Conservation (phyloP, 2,888 invertebrate genomes). For the Nemotelus nigrinus region DNA sequence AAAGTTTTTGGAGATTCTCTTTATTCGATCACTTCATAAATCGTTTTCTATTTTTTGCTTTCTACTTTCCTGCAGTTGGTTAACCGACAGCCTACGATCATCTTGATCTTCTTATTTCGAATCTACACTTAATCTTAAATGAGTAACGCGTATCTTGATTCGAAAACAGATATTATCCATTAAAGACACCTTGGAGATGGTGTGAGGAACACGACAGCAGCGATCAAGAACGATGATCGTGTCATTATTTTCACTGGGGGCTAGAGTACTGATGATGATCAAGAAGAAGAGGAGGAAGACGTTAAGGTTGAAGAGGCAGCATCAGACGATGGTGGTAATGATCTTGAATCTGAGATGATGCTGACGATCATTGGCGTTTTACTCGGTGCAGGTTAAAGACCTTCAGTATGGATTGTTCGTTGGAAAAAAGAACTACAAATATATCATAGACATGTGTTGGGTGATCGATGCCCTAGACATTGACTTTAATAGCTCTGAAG, state of each 20-base stretch:
- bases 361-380: slow-evolving; percentile 6
- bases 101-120: slow-evolving; percentile 31
- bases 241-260: slow-evolving; percentile 34
- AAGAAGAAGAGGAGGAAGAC: neutral
- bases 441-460: neutral
- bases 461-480: neutral
- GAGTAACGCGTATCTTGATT: slow-evolving; percentile 35
- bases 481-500: too few species aligned
- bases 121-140: slow-evolving; percentile 38
- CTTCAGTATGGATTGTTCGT: neutral
- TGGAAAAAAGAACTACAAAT: neutral
- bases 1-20: slow-evolving; percentile 45
- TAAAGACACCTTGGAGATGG: slow-evolving; percentile 47
- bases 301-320: neutral
- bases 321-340: neutral
- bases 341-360: neutral
- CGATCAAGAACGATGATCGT: slow-evolving; percentile 38
- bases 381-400: slow-evolving; percentile 18
- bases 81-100: neutral
- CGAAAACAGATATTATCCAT: slow-evolving; percentile 47
- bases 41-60: neutral
- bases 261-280: neutral
- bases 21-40: slow-evolving; percentile 20
- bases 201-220: slow-evolving; percentile 46
- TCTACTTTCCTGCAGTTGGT: neutral